Evolutionary conservation across 2,113 vertebrate species (phyloP).

Genomic region (Cynopterus brachyotis): DNA sequence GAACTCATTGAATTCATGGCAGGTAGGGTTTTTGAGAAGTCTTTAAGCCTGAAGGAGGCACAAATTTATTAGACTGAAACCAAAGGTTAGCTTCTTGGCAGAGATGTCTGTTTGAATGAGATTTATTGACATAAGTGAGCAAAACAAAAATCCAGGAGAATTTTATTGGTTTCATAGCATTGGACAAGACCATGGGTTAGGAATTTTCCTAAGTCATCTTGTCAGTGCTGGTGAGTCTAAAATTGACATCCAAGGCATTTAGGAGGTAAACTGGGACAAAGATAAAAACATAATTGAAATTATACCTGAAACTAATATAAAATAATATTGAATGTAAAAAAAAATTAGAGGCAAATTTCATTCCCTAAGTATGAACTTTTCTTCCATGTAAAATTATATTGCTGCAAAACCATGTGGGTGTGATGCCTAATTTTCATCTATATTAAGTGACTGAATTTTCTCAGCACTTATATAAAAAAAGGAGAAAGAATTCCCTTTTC

Average conservation of each 20-base stretch:
- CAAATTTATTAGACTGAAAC: neutral
- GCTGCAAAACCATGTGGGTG: neutral
- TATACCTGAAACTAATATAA: neutral
- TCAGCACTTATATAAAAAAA: neutral
- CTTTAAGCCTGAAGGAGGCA: neutral
- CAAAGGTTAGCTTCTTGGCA: neutral
- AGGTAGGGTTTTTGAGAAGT: neutral
- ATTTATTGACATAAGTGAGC: neutral
- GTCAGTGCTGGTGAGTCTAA: neutral
- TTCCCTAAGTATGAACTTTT: neutral
- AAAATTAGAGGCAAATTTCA: neutral
- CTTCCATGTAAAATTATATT: conserved; percentile 4
- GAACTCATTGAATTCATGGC: neutral
- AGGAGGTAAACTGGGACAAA: neutral
- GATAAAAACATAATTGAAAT: neutral
- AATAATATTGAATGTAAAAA: too few relatives aligned
- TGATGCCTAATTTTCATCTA: neutral
- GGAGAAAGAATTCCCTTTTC: neutral
- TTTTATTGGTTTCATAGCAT: conserved; percentile 42
- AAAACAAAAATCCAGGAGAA: conserved; percentile 43
- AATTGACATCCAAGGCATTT: neutral
- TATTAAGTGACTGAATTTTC: neutral
- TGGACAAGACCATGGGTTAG: neutral
- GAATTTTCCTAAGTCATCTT: neutral
- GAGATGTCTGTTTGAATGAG: neutral